Evolutionary conservation across 2,797 vertebrate species (phyloP).

Genomic region (Salarias fasciatus): DNA sequence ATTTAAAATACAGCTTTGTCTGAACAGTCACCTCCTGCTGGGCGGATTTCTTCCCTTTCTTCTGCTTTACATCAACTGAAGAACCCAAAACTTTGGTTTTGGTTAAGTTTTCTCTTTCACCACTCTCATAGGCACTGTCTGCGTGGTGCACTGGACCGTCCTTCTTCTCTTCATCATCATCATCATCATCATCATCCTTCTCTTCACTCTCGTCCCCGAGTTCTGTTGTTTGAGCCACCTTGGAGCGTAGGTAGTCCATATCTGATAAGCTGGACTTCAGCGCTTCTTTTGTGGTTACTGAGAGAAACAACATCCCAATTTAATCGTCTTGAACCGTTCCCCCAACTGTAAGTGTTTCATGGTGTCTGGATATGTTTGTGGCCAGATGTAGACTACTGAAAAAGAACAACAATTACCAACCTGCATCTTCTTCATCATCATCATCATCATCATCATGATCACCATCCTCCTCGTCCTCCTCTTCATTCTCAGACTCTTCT

Average conservation of each 20-base stretch:
- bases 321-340: no score
- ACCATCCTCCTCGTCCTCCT: conserved; percentile 52
- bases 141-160: conserved; percentile 38
- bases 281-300: conserved; percentile 74
- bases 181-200: conserved; percentile 46
- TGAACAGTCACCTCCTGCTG: conserved; percentile 60
- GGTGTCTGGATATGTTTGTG: no score
- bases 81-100: conserved; percentile 42
- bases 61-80: conserved; percentile 47
- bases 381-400: no score
- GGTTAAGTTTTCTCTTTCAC: conserved; percentile 44
- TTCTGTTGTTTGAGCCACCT: conserved; percentile 82
- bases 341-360: no score
- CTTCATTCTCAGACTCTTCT: conserved; percentile 82
- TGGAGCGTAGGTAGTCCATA: conserved; percentile 96
- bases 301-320: conserved; percentile 2
- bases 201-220: conserved; percentile 53
- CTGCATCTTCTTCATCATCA: conserved; percentile 52
- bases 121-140: conserved; percentile 77
- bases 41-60: conserved; percentile 54
- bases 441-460: conserved; percentile 46
- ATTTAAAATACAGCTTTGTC: not conserved
- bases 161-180: conserved; percentile 39
- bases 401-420: conserved; percentile 46
- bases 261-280: conserved; percentile 86